Evolutionary conservation across 2,888 invertebrate species (phyloP).

Genomic region (Volucella inanis): DNA sequence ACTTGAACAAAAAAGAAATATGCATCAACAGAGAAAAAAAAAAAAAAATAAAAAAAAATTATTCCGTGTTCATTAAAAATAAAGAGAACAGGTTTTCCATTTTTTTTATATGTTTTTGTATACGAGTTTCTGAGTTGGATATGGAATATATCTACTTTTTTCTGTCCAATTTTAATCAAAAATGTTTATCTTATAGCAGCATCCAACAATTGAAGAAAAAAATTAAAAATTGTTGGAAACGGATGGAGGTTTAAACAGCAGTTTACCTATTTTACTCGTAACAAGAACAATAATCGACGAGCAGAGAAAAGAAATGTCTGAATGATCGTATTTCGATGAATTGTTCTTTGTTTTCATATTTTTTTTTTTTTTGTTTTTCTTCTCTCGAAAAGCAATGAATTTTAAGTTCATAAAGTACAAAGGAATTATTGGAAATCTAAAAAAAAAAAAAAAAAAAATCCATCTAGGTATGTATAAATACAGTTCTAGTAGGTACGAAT

Average conservation of each 20-base stretch:
- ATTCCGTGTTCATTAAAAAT: conserved; percentile 59
- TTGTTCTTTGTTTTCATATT: conserved; percentile 48
- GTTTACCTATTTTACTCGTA: conserved; percentile 23
- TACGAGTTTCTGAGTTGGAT: conserved; percentile 26
- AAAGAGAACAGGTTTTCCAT: conserved; percentile 54
- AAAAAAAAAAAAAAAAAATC: conserved; percentile 29
- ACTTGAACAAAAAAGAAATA: conserved; percentile 16
- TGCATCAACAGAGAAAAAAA: conserved; percentile 35
- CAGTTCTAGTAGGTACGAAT: background rate
- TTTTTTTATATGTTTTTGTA: conserved; percentile 3
- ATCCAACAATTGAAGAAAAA: conserved; percentile 13
- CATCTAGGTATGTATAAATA: background rate
- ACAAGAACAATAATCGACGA: conserved; percentile 2
- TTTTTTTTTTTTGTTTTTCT: conserved; percentile 17
- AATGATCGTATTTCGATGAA: conserved; percentile 39
- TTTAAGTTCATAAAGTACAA: conserved; percentile 56
- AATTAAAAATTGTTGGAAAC: background rate
- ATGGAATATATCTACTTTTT: conserved; percentile 29
- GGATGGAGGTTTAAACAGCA: conserved; percentile 50
- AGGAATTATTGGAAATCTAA: conserved; percentile 45
- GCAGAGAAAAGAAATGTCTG: conserved; percentile 4
- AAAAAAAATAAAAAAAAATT: conserved; percentile 21
- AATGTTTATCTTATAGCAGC: conserved; percentile 45
- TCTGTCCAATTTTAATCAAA: conserved; percentile 53
- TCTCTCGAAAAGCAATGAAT: conserved; percentile 35